phyloP scores from a whole-genome alignment of 2,888 invertebrate species.

The Achlya flavicornis region DNA sequence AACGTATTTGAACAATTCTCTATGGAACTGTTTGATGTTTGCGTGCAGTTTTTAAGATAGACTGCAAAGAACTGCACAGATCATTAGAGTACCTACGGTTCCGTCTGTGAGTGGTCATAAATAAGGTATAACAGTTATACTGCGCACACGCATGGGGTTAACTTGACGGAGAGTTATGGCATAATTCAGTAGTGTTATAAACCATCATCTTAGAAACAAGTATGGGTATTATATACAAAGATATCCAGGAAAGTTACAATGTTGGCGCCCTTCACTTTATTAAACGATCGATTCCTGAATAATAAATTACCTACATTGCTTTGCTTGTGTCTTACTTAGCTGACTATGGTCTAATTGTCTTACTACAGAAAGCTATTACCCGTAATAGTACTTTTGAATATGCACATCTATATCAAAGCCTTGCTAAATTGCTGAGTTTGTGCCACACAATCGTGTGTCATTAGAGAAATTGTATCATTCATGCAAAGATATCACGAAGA shows the following conservation, averaged over 20 bases:
- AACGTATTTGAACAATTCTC: neutral
- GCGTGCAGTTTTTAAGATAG: neutral
- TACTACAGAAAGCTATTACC: neutral
- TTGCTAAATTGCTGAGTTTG: neutral
- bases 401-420: neutral
- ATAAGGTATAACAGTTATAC: neutral
- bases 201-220: neutral
- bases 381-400: neutral
- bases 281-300: too few species aligned
- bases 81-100: neutral
- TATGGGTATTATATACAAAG: neutral
- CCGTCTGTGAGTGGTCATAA: neutral
- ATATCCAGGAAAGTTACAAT: neutral
- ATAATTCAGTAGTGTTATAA: neutral
- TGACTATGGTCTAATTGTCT: neutral
- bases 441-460: neutral
- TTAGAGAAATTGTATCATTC: constrained; percentile 6
- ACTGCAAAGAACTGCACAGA: neutral
- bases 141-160: neutral
- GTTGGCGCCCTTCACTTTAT: too few species aligned
- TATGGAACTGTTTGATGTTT: neutral
- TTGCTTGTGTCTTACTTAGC: neutral
- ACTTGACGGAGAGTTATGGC: neutral
- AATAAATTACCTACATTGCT: neutral
- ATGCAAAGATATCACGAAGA: constrained; percentile 7